Evolutionary conservation across 1,140 invertebrate genomes (phyloP).

Genomic region (Philaenus spumarius): DNA sequence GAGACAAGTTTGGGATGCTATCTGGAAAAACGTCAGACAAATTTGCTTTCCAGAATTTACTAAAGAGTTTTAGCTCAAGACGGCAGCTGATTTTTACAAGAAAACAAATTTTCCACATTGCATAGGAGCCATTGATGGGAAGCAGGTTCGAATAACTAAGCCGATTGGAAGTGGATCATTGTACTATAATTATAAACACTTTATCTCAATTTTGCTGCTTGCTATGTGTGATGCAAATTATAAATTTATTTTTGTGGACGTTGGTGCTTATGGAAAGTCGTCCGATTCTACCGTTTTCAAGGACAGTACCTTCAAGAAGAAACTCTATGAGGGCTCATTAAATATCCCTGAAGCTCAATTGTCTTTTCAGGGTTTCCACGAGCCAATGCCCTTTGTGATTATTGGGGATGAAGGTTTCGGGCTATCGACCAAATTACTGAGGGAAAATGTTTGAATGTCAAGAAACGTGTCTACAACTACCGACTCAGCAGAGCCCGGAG

Average conservation of each 20-base stretch:
- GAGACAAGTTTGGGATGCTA: conserved; percentile 25
- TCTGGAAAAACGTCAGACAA: conserved; percentile 17
- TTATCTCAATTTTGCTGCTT: conserved; percentile 37
- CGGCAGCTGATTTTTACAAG: conserved; percentile 5
- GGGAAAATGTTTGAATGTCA: conserved; percentile 24
- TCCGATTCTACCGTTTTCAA: too few relatives aligned
- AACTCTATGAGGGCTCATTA: conserved; percentile 22
- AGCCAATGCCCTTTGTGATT: conserved; percentile 34
- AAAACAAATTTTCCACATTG: too few relatives aligned
- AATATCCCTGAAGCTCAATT: conserved; percentile 29
- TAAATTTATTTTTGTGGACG: too few relatives aligned
- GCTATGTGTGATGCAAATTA: too few relatives aligned
- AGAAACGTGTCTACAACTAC: conserved; percentile 32
- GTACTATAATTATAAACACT: conserved; percentile 22
- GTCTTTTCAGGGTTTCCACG: conserved; percentile 26
- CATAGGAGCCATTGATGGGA: too few relatives aligned
- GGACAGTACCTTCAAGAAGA: too few relatives aligned
- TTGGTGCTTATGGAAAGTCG: too few relatives aligned
- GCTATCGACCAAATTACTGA: conserved; percentile 35
- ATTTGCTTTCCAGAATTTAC: conserved; percentile 1
- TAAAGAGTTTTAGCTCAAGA: conserved; percentile 26
- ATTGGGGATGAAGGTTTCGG: conserved; percentile 41
- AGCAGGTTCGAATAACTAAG: conserved; percentile 21
- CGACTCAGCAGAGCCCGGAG: conserved; percentile 26
- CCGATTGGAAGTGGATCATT: conserved; percentile 13